Evolutionary conservation across 2,888 invertebrate species (phyloP), one percentile per base, ranked within the genome.

Genomic region (Metacarcinus magister): DNA sequence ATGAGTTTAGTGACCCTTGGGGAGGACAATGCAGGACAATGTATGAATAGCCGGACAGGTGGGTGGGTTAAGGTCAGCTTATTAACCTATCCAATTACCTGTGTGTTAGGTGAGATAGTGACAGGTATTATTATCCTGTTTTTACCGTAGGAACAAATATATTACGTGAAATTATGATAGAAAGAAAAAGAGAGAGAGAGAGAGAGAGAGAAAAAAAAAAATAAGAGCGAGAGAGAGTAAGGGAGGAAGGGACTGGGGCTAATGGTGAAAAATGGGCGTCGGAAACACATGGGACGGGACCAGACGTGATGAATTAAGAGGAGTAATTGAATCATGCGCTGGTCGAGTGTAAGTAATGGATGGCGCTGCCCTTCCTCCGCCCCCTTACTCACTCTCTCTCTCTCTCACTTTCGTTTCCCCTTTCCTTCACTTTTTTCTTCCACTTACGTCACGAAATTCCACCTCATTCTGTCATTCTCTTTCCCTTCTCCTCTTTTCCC

Each of bases 261-360:
- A 91, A 91, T 92, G 43, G 44, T 95, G 95, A 95, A 92, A 75
- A 92, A 95, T 92, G 82, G 92, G 48, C 75, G 95, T 95, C 95
- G 87, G n/a, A n/a, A 23, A 44, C 95, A 89, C 82, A 91, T 90
- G 91, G 48, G 54, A 82, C 93, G 60, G 54, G 48, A 89, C 95
- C 90, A 90, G 95, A 95, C 93, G 89, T 95, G 95, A 95, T 95
- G 95, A 95, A 95, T 95, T 91, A 95, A 95, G 67, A 95, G 75
- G 44, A 39, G 95, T 92, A 95, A 92, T 92, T 95, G 91, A 82
- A 95, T 92, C 95, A 92, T 92, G 75, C 67, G 91, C 92, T 92
- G 92, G 95, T 60, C 90, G 60, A 91, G 90, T 44, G 91, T 46
- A 54, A 28, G 93, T 93, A 93, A 93, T 93, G 32, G 93, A 93